Percentiles rank a stretch among this genome's conserved stretches.
Conservation (phyloP, 2,888 invertebrate species). For the Tuberolachnus salignus region DNA sequence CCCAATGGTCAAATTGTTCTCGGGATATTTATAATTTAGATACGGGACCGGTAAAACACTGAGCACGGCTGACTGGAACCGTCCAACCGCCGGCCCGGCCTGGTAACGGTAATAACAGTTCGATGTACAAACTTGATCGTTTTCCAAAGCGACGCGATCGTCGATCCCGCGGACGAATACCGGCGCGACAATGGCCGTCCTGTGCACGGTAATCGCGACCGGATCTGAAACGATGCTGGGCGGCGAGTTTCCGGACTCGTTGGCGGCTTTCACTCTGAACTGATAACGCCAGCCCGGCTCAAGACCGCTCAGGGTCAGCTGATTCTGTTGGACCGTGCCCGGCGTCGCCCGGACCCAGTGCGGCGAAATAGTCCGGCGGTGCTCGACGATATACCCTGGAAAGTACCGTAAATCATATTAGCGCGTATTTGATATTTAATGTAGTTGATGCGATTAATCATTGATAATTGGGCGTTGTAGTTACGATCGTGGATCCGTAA, state of each 20-base stretch:
- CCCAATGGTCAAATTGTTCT: too few relatives aligned
- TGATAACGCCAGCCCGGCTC: slow-evolving; percentile 87
- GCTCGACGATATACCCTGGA: slow-evolving; percentile 79
- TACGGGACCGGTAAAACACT: too few relatives aligned
- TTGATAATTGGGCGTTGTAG: too few relatives aligned
- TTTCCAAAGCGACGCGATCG: slow-evolving; percentile 77
- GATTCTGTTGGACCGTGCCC: slow-evolving; percentile 73
- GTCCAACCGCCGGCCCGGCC: too few relatives aligned
- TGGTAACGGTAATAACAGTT: too few relatives aligned
- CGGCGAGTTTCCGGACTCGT: slow-evolving; percentile 84
- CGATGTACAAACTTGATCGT: slow-evolving; percentile 72
- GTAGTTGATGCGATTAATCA: too few relatives aligned
- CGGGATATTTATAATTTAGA: too few relatives aligned
- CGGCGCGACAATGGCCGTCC: slow-evolving; percentile 73
- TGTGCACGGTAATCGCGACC: slow-evolving; percentile 77
- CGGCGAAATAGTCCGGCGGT: slow-evolving; percentile 75
- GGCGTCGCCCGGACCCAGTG: slow-evolving; percentile 85
- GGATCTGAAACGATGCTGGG: slow-evolving; percentile 86
- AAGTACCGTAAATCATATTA: background rate
- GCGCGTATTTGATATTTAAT: too few relatives aligned
- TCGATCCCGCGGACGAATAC: slow-evolving; percentile 73
- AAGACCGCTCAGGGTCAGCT: slow-evolving; percentile 79
- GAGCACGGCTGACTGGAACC: too few relatives aligned
- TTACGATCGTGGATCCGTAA: too few relatives aligned
- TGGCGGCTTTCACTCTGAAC: slow-evolving; percentile 91